These are phyloP conservation scores for Meteorus sp. DNA, from an alignment of 1,140 invertebrate species.

Conservation along the genomic window DNA sequence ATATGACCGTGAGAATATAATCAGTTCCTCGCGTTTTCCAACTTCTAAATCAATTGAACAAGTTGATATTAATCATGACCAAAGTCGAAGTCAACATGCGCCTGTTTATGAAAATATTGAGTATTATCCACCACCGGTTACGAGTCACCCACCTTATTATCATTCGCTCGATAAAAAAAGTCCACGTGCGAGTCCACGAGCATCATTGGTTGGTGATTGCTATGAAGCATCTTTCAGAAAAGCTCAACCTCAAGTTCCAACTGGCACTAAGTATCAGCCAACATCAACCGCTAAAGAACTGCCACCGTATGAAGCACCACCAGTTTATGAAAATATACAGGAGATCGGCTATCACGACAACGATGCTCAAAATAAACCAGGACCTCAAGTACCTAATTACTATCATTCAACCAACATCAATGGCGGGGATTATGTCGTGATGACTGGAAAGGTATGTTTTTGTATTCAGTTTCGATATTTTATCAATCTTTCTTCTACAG, in stretches of 20 bases:
- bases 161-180: conserved; percentile 60
- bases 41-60: conserved; percentile 73
- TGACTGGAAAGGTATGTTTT: conserved; percentile 50
- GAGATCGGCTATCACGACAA: conserved; percentile 57
- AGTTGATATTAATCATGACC: conserved; percentile 38
- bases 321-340: conserved; percentile 75
- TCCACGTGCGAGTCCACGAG: conserved; percentile 48
- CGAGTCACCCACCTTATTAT: conserved; percentile 65
- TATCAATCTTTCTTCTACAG: neutral
- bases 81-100: conserved; percentile 44
- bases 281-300: conserved; percentile 56
- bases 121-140: conserved; percentile 65
- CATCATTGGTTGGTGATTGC: conserved; percentile 57
- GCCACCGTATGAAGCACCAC: conserved; percentile 63
- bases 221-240: conserved; percentile 64
- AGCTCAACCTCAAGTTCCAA: conserved; percentile 72
- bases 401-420: conserved; percentile 53
- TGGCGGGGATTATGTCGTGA: conserved; percentile 56
- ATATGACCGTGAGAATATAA: conserved; percentile 67
- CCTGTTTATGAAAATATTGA: conserved; percentile 83
- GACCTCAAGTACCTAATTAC: conserved; percentile 57
- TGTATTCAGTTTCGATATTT: conserved; percentile 27
- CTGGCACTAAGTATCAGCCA: conserved; percentile 60
- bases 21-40: conserved; percentile 75
- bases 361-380: conserved; percentile 53